Percentiles rank a stretch among this genome's conserved stretches.
These are phyloP conservation scores for Thyatira batis DNA, from an alignment of 2,888 invertebrate genomes.

Conservation along the genomic window DNA sequence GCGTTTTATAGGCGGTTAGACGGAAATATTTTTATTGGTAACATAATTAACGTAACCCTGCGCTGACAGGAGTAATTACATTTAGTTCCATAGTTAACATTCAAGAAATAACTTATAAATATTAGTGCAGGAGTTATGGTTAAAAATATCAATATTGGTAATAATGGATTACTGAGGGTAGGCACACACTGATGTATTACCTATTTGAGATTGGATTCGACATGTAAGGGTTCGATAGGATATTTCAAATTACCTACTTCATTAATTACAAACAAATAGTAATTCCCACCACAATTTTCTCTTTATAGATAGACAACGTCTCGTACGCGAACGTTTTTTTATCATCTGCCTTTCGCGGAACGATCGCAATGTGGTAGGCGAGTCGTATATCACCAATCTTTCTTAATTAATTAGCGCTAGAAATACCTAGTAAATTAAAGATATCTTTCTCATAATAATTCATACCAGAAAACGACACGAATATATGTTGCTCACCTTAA, in stretches of 20 bases:
- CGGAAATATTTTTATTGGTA: background rate
- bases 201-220: background rate
- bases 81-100: background rate
- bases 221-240: too few species aligned
- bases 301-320: constrained; percentile 8
- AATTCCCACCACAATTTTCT: constrained; percentile 16
- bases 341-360: constrained; percentile 19
- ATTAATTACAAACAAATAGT: background rate
- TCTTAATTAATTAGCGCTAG: constrained; percentile 28
- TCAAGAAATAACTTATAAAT: background rate
- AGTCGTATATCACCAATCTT: constrained; percentile 17
- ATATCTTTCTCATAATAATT: background rate
- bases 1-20: background rate
- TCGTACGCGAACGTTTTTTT: constrained; percentile 22
- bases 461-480: constrained; percentile 5
- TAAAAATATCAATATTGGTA: background rate
- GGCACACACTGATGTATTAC: background rate
- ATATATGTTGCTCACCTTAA: constrained; percentile 59
- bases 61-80: background rate
- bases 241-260: background rate
- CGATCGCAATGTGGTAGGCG: constrained; percentile 23
- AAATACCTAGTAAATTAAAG: constrained; percentile 16
- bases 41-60: background rate
- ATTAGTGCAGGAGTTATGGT: background rate
- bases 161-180: background rate